Conservation (phyloP, 2,888 invertebrate genomes). For the Parnassius mnemosyne region DNA sequence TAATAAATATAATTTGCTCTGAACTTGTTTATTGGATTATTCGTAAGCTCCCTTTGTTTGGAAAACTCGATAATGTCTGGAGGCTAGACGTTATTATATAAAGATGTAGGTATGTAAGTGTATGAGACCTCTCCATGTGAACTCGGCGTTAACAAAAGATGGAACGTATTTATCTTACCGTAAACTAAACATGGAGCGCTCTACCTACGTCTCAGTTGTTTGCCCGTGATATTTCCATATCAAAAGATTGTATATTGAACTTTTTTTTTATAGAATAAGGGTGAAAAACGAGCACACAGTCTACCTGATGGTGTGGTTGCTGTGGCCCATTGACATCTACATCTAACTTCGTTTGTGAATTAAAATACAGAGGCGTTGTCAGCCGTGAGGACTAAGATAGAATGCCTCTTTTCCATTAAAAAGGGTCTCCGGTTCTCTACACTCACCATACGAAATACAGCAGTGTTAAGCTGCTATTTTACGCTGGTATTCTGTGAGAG, state of each 20-base stretch:
- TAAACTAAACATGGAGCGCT: conserved; percentile 17
- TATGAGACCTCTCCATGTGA: conserved; percentile 3
- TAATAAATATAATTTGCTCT: conserved; percentile 6
- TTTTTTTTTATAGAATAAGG: no score
- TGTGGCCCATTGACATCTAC: no score
- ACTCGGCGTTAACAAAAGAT: conserved; percentile 13
- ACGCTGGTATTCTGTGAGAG: no score
- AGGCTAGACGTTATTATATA: conserved; percentile 7
- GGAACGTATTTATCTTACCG: conserved; percentile 17
- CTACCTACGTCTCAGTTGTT: conserved; percentile 3
- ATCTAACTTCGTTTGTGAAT: no score
- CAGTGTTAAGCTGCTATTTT: no score
- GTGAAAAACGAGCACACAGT: no score
- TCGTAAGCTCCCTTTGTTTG: conserved; percentile 16
- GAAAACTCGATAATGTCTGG: conserved; percentile 12
- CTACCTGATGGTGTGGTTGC: no score
- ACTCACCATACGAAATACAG: no score
- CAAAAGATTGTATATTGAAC: neutral
- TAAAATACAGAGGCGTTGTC: no score
- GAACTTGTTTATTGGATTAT: conserved; percentile 7
- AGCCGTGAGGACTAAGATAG: no score
- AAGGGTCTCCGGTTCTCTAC: no score
- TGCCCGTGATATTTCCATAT: conserved; percentile 13
- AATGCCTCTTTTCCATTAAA: no score
- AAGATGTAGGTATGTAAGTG: conserved; percentile 7